Conservation (phyloP, 2,888 invertebrate species). For the Nephrotoma appendiculata region DNA sequence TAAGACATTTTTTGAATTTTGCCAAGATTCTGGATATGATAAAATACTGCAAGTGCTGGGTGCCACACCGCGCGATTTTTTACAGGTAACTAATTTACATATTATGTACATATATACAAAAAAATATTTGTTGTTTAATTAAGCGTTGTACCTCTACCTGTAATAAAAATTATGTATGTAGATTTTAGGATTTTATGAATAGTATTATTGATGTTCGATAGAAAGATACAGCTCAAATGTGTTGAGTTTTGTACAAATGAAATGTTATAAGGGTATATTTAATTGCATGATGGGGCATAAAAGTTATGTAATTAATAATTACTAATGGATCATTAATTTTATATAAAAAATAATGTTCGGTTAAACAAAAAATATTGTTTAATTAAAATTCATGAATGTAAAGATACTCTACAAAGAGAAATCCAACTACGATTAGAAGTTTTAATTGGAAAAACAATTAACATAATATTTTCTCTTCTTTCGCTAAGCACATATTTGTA, state of each 20-base stretch:
- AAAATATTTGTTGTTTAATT: background rate
- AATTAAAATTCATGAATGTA: background rate
- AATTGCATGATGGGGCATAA: too few species aligned
- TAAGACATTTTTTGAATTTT: slow-evolving; percentile 91
- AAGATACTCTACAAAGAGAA: background rate
- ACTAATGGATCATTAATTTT: background rate
- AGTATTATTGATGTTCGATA: too few species aligned
- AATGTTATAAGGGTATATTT: too few species aligned
- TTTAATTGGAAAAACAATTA: background rate
- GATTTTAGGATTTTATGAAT: too few species aligned
- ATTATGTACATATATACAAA: background rate
- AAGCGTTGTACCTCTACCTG: background rate
- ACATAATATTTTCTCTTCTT: background rate
- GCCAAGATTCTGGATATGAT: slow-evolving; percentile 94
- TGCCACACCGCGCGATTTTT: slow-evolving; percentile 86
- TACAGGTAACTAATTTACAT: slow-evolving; percentile 49
- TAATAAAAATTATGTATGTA: background rate
- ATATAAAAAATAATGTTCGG: background rate
- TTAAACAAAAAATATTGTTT: background rate
- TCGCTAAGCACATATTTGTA: background rate
- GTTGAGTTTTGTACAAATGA: too few species aligned
- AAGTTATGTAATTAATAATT: too few species aligned
- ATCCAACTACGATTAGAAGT: background rate
- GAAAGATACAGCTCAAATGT: too few species aligned
- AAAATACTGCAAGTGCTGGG: slow-evolving; percentile 89